A percentile compares a stretch with the other conserved stretches of the same genome.
Conservation (phyloP, 2,797 vertebrate species). For the Sebastes matsubarae region DNA sequence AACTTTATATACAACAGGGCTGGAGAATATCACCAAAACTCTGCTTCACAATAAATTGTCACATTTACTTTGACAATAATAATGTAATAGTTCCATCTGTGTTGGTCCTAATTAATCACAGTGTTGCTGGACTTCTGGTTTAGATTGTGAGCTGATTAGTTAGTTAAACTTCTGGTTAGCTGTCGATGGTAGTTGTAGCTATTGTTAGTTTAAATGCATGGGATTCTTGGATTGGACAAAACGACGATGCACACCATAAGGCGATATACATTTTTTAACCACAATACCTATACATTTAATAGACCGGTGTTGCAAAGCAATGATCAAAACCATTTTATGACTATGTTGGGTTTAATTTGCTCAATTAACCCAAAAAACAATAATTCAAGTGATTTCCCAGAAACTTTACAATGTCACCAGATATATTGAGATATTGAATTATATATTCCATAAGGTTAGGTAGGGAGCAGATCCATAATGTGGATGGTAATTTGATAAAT, state of each 20-base stretch:
- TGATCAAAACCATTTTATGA: not conserved
- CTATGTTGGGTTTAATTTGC: too few relatives aligned
- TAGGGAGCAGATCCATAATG: not conserved
- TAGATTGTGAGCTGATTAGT: not conserved
- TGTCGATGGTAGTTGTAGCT: not conserved
- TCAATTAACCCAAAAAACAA: too few relatives aligned
- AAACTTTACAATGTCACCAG: not conserved
- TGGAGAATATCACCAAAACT: not conserved
- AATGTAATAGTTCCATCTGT: not conserved
- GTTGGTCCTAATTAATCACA: not conserved
- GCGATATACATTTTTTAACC: not conserved
- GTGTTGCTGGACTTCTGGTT: not conserved
- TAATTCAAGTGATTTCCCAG: not conserved
- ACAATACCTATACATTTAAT: not conserved
- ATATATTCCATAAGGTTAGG: too few relatives aligned
- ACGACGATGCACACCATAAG: not conserved
- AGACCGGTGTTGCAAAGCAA: not conserved
- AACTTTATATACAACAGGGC: not conserved
- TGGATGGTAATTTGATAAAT: not conserved
- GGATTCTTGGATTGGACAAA: not conserved
- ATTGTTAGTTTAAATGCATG: not conserved
- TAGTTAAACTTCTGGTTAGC: not conserved
- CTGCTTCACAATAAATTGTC: not conserved
- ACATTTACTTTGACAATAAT: not conserved
- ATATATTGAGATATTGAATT: not conserved